Conservation (phyloP, 1,140 invertebrate genomes). For the Parapsyche elsis region DNA sequence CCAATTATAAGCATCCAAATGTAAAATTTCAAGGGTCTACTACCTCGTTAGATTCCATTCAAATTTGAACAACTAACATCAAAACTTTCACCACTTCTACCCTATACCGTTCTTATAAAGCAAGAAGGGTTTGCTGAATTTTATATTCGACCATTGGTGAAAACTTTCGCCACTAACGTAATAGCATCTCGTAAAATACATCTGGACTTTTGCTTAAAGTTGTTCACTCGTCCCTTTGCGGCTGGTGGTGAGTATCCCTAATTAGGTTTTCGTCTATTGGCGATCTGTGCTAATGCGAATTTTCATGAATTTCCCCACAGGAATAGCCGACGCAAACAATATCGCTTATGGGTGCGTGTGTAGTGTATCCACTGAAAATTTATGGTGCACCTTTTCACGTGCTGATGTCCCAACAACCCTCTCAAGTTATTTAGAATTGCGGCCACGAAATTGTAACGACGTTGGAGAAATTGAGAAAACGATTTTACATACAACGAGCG, state of each 20-base stretch:
- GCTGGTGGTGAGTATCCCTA: not conserved
- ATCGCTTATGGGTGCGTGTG: no score
- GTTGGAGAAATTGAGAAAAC: no score
- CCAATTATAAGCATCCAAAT: no score
- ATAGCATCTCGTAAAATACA: constrained; percentile 28
- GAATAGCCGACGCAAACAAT: no score
- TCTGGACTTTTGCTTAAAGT: constrained; percentile 9
- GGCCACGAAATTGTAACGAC: no score
- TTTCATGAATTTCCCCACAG: not conserved
- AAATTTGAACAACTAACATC: not conserved
- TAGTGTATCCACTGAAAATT: no score
- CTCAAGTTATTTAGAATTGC: no score
- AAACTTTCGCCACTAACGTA: constrained; percentile 14
- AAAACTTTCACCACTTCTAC: not conserved
- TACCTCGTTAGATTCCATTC: not conserved
- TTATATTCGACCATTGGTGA: not conserved
- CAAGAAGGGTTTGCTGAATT: not conserved
- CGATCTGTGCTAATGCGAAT: constrained; percentile 34
- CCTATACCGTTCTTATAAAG: not conserved
- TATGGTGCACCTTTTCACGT: no score
- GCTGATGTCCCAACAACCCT: no score
- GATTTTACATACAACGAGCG: no score
- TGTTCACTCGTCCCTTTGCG: not conserved
- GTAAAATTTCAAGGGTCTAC: not conserved
- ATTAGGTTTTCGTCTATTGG: constrained; percentile 26